phyloP scores from a whole-genome alignment of 2,888 invertebrate species.

The Loripinus fragilis region DNA sequence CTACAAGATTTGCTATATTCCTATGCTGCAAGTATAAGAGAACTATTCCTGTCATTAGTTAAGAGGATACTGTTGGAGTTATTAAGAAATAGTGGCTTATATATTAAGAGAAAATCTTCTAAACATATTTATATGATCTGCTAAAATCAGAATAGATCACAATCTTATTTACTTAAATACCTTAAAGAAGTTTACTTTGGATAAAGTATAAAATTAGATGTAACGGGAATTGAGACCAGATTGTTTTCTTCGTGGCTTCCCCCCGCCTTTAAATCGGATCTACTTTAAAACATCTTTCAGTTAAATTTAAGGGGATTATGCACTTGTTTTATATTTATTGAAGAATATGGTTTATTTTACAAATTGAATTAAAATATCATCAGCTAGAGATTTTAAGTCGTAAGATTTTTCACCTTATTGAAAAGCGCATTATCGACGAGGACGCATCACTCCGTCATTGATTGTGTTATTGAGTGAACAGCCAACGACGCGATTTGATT shows the following conservation, averaged over 20 bases:
- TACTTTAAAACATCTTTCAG: constrained; percentile 50
- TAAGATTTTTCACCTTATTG: constrained; percentile 38
- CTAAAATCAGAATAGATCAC: constrained; percentile 55
- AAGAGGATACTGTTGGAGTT: constrained; percentile 18
- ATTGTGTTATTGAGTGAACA: constrained; percentile 14
- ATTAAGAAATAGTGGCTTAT: constrained; percentile 44
- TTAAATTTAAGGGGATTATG: constrained; percentile 49
- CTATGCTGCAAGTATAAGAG: background rate
- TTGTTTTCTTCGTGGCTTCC: constrained; percentile 39
- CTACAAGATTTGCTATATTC: too few species aligned
- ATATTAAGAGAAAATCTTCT: constrained; percentile 59
- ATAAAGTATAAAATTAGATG: constrained; percentile 42
- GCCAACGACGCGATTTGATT: constrained; percentile 33
- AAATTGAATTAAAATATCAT: constrained; percentile 34
- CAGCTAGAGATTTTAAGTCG: background rate
- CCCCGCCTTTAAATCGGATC: constrained; percentile 52
- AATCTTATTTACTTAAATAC: constrained; percentile 62
- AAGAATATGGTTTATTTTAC: constrained; percentile 39
- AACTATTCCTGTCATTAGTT: constrained; percentile 4
- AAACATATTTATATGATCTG: constrained; percentile 58
- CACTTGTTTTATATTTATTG: constrained; percentile 38
- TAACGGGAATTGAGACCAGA: constrained; percentile 55
- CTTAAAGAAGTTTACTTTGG: constrained; percentile 46
- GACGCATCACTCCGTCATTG: constrained; percentile 35
- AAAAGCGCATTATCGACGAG: constrained; percentile 45